Evolutionary conservation across 2,797 vertebrate species (phyloP), one percentile per base, ranked within the genome.

Genomic region (Myotis findleyi): DNA sequence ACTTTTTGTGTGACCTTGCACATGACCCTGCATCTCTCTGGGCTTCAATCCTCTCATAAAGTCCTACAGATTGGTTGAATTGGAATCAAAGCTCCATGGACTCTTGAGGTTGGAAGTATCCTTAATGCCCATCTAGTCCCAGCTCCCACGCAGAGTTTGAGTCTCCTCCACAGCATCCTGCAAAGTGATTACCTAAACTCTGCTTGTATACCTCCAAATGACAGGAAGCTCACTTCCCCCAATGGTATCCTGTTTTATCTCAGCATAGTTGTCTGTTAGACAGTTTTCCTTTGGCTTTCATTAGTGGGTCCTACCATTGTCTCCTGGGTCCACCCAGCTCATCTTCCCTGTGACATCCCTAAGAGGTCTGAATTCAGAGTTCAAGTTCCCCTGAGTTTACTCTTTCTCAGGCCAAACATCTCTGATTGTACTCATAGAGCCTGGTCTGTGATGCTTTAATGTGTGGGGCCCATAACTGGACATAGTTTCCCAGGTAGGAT

Each of bases 351-450:
- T 87, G 71, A 81, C n/a, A 81, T 23, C 7, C 44, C 72, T 72
- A 12, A 25, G 27, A 87, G 13, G 12, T 76, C 84, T 87, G 55
- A 89, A 73, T 92, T 88, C 49, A 73, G 57, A 95, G 36, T 66
- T 64, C 47, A 25, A 20, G 51, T 82, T 87, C 38, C 33, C 11
- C 49, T 0, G 13, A 57, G 21, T 90, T 69, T 68, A 30, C 13
- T 64, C 41, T 88, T 95, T 41, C 93, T 38, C 6, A 73, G 38
- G 38, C 41, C 64, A 68, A 85, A 55, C 20, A 68, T 27, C 20
- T 72, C 81, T 44, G 38, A 68, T 33, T 81, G 41, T 81, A 92
- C 27, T 87, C 89, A 81, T 18, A 90, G 33, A 90, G 36, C 3
- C 53, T 68, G 2, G 5, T 77, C 23, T 93, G 21, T n/a, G 49